Percentiles rank a stretch among this genome's conserved stretches.
phyloP scores from a whole-genome alignment of 2,888 invertebrate genomes.

The Strigamia crassipes region DNA sequence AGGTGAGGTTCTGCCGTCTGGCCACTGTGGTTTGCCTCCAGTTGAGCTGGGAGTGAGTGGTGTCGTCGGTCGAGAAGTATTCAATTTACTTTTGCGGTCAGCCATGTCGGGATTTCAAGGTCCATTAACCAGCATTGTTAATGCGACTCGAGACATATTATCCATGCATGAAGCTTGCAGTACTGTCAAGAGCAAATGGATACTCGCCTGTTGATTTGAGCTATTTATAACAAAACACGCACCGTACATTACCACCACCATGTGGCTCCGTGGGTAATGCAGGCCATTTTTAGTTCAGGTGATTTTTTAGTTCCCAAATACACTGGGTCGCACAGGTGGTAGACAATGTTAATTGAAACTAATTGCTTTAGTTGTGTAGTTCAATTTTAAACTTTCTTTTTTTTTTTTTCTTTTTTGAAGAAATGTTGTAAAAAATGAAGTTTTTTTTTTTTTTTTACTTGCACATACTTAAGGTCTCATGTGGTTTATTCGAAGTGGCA shows the following conservation, averaged over 20 bases:
- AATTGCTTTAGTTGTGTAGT: neutral
- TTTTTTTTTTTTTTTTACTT: neutral
- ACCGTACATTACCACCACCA: slow-evolving; percentile 17
- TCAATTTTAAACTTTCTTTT: neutral
- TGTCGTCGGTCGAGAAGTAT: neutral
- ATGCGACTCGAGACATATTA: neutral
- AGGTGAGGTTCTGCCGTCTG: neutral
- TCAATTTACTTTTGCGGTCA: neutral
- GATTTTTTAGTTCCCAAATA: neutral
- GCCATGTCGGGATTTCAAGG: neutral
- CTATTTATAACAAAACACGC: slow-evolving; percentile 32
- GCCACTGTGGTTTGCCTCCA: slow-evolving; percentile 37
- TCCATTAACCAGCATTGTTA: neutral
- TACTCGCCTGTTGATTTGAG: slow-evolving; percentile 38
- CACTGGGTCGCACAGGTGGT: neutral
- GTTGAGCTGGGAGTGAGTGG: slow-evolving; percentile 5
- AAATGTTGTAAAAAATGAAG: neutral
- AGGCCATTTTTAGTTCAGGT: slow-evolving; percentile 31
- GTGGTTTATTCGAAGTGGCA: slow-evolving; percentile 23
- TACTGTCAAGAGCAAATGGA: slow-evolving; percentile 13
- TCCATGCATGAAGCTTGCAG: slow-evolving; percentile 24
- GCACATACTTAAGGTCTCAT: slow-evolving; percentile 20
- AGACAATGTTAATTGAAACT: neutral
- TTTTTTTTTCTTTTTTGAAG: neutral
- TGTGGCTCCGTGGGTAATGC: slow-evolving; percentile 38